These are phyloP conservation scores for Drosophila nr. medialis DNA, from an alignment of 2,888 invertebrate genomes.

Conservation along the genomic window DNA sequence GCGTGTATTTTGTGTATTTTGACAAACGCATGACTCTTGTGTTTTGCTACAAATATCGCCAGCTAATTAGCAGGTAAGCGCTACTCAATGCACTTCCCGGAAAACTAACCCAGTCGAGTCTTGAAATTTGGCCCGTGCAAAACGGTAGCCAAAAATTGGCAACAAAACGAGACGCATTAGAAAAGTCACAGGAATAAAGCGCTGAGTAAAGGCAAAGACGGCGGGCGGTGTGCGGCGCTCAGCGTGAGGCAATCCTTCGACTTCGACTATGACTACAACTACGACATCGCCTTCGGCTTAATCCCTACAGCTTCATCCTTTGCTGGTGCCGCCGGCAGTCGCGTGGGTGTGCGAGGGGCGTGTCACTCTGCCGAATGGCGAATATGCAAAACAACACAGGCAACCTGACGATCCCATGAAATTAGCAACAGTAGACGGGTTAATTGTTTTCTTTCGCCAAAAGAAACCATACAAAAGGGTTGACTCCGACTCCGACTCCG, in stretches of 20 bases:
- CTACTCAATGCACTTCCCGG: constrained; percentile 35
- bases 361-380: constrained; percentile 52
- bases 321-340: constrained; percentile 48
- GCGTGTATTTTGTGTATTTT: constrained; percentile 82
- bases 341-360: constrained; percentile 65
- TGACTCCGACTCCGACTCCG: constrained; percentile 40
- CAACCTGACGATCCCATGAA: constrained; percentile 58
- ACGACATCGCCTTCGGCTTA: constrained; percentile 10
- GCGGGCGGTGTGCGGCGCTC: constrained; percentile 44
- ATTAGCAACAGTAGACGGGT: constrained; percentile 80
- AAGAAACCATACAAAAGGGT: constrained; percentile 60
- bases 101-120: constrained; percentile 7
- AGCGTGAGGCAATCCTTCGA: constrained; percentile 29
- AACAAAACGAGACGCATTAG: constrained; percentile 43
- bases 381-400: constrained; percentile 59
- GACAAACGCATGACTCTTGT: constrained; percentile 65
- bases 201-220: constrained; percentile 14
- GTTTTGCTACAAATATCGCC: constrained; percentile 48
- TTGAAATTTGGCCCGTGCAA: constrained; percentile 7
- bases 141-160: constrained; percentile 57
- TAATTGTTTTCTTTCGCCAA: constrained; percentile 64
- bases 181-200: constrained; percentile 36
- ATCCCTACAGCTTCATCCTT: constrained; percentile 29
- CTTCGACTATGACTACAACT: background rate
- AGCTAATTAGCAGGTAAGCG: constrained; percentile 66